Percentiles rank a stretch among this genome's conserved stretches.
These are phyloP conservation scores for Corythaeola cristata DNA, from an alignment of 2,113 vertebrate genomes.

Conservation along the genomic window DNA sequence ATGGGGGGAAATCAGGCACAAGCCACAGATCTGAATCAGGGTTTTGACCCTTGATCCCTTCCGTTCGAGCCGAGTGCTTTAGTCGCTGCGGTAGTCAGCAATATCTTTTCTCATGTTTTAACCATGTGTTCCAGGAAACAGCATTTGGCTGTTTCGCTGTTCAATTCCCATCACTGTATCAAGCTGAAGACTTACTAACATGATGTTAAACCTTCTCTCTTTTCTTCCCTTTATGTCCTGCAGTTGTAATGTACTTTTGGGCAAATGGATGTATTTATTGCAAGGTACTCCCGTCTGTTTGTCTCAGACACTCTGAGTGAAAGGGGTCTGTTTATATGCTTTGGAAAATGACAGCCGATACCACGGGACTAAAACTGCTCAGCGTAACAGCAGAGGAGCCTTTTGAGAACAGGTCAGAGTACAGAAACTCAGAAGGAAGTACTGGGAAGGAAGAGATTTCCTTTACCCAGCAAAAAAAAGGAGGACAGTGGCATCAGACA, in stretches of 20 bases:
- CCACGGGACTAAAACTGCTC: neutral
- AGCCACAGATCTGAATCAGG: neutral
- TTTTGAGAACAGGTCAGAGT: neutral
- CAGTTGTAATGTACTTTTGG: neutral
- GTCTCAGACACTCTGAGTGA: neutral
- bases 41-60: neutral
- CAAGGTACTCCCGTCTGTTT: neutral
- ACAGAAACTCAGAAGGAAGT: neutral
- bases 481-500: neutral
- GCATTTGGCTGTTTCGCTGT: neutral
- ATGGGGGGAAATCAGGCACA: neutral
- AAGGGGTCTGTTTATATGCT: neutral
- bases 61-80: neutral
- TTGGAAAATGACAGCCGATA: neutral
- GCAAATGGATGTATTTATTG: neutral
- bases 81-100: neutral
- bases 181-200: neutral
- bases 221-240: neutral
- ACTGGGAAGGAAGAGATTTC: neutral
- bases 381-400: neutral
- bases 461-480: neutral
- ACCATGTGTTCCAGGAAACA: neutral
- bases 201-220: neutral
- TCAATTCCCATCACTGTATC: neutral
- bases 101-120: neutral